These are phyloP conservation scores for Carollia perspicillata DNA, from an alignment of 2,113 vertebrate genomes.

Conservation along the genomic window DNA sequence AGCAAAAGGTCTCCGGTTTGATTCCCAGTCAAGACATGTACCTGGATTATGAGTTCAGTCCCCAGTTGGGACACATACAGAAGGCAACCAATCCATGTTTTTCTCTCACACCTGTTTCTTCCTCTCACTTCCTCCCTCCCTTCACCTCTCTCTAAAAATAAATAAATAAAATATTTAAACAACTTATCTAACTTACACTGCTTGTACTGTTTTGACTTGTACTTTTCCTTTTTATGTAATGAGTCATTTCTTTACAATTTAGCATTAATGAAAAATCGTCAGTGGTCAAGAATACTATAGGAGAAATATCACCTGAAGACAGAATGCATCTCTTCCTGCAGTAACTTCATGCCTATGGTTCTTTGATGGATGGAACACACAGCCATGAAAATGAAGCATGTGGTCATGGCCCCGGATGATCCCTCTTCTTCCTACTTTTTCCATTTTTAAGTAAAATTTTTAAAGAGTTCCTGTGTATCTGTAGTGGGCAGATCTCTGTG, in stretches of 20 bases:
- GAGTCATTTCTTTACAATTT: not conserved
- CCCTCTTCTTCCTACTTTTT: not conserved
- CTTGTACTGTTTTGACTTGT: not conserved
- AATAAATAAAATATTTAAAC: not conserved
- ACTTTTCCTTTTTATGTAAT: not conserved
- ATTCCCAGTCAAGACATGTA: too few species aligned
- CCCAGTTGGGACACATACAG: too few species aligned
- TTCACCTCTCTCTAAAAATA: too few species aligned
- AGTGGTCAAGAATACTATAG: not conserved
- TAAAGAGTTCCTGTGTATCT: not conserved
- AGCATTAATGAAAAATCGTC: not conserved
- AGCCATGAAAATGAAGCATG: not conserved
- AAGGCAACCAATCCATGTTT: too few species aligned
- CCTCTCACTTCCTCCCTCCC: too few species aligned
- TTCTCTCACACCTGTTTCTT: too few species aligned
- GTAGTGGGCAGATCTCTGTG: not conserved
- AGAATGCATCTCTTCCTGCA: not conserved
- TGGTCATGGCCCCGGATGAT: not conserved
- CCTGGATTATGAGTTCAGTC: too few species aligned
- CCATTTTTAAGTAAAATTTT: not conserved
- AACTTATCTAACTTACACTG: not conserved
- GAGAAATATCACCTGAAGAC: not conserved
- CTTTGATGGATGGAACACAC: not conserved
- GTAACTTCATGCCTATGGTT: not conserved
- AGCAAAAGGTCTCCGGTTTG: too few species aligned